phyloP scores from a whole-genome alignment of 2,797 vertebrate genomes.

The Aplochiton taeniatus region DNA sequence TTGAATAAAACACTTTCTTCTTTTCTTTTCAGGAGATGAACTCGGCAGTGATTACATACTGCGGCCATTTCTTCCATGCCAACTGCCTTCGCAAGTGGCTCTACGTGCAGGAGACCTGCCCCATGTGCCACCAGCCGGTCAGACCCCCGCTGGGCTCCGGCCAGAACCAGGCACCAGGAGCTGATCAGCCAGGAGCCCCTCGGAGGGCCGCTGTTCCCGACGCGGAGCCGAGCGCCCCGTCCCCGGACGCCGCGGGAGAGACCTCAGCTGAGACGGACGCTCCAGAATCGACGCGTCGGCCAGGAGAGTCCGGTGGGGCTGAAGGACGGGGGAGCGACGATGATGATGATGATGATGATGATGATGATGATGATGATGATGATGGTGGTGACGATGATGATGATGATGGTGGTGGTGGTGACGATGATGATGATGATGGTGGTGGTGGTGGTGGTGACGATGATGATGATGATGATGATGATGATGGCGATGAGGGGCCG shows the following conservation, averaged over 20 bases:
- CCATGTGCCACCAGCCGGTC: conserved; percentile 83
- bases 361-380: conserved; percentile 11
- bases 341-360: conserved; percentile 8
- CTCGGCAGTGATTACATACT: conserved; percentile 81
- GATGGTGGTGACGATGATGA: conserved; percentile 19
- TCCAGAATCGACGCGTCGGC: conserved; percentile 1
- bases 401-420: conserved; percentile 8
- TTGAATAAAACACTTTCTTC: not conserved
- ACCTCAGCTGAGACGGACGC: not conserved
- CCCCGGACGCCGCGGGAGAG: conserved; percentile 15
- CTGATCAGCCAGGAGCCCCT: conserved; percentile 19
- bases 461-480: conserved; percentile 6
- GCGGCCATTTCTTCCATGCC: conserved; percentile 83
- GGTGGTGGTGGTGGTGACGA: conserved; percentile 12
- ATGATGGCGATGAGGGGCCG: conserved; percentile 16
- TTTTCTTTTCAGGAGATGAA: conserved; percentile 77
- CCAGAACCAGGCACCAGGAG: conserved; percentile 28
- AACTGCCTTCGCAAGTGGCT: conserved; percentile 86
- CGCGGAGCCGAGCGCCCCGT: conserved; percentile 24
- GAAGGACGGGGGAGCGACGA: conserved; percentile 8
- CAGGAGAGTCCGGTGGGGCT: not conserved
- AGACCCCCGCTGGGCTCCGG: conserved; percentile 25
- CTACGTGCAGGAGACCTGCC: conserved; percentile 86
- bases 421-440: conserved; percentile 12
- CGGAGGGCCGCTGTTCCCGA: conserved; percentile 26